Evolutionary conservation across 2,888 invertebrate species (phyloP).

Genomic region (Galeruca laticollis): DNA sequence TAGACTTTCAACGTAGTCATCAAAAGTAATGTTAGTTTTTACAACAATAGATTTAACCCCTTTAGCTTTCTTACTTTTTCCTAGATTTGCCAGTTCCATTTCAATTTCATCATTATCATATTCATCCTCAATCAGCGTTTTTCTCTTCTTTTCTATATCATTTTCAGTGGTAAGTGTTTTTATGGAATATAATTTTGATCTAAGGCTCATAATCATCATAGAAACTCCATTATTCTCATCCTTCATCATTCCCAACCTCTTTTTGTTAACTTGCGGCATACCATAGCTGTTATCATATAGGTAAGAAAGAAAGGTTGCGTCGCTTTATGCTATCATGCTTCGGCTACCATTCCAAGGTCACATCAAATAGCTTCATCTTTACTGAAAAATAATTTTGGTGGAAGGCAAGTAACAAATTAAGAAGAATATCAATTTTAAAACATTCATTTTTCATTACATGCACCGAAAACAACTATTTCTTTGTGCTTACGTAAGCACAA

Average conservation of each 20-base stretch:
- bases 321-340: no score
- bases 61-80: slow-evolving; percentile 44
- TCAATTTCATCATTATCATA: slow-evolving; percentile 26
- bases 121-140: background rate
- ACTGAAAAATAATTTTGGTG: no score
- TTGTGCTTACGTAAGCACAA: no score
- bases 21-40: slow-evolving; percentile 38
- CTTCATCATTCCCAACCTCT: no score
- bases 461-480: no score
- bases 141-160: slow-evolving; percentile 4
- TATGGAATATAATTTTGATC: slow-evolving; percentile 9
- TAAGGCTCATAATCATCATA: slow-evolving; percentile 25
- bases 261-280: slow-evolving; percentile 3
- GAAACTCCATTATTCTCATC: slow-evolving; percentile 9
- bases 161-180: slow-evolving; percentile 33
- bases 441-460: no score
- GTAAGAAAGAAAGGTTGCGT: no score
- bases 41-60: slow-evolving; percentile 40
- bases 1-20: slow-evolving; percentile 40
- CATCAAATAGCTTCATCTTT: no score
- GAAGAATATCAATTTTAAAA: no score
- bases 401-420: no score
- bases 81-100: slow-evolving; percentile 41
- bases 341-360: no score
- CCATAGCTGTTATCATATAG: background rate